These are phyloP conservation scores for Bombylius major DNA, from an alignment of 2,888 invertebrate genomes.

Conservation along the genomic window DNA sequence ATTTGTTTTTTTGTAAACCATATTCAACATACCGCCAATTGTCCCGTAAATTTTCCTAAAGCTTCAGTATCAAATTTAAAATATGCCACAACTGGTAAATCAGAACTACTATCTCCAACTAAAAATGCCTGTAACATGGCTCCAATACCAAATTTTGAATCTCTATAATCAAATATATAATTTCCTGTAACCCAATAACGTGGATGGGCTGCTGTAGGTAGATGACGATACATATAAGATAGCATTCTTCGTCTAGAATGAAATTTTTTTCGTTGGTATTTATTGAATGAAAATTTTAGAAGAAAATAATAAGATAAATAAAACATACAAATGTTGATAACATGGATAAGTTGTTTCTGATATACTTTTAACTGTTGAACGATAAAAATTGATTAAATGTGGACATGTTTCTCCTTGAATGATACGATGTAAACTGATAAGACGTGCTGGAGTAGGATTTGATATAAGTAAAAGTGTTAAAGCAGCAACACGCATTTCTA, in stretches of 20 bases:
- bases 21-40: slow-evolving; percentile 37
- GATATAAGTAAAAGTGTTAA: slow-evolving; percentile 51
- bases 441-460: slow-evolving; percentile 49
- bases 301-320: neutral
- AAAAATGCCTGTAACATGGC: slow-evolving; percentile 47
- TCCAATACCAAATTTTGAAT: slow-evolving; percentile 46
- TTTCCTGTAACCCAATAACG: slow-evolving; percentile 58
- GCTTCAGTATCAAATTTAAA: slow-evolving; percentile 45
- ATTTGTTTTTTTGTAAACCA: neutral
- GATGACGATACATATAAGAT: slow-evolving; percentile 50
- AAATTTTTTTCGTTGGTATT: neutral
- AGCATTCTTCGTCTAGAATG: slow-evolving; percentile 47
- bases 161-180: slow-evolving; percentile 56
- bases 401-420: slow-evolving; percentile 47
- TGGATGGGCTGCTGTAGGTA: slow-evolving; percentile 42
- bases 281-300: neutral
- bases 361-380: slow-evolving; percentile 54
- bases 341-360: slow-evolving; percentile 54
- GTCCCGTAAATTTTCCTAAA: slow-evolving; percentile 44
- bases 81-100: slow-evolving; percentile 50
- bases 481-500: slow-evolving; percentile 54
- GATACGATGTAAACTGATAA: slow-evolving; percentile 55
- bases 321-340: slow-evolving; percentile 51
- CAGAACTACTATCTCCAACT: slow-evolving; percentile 51
- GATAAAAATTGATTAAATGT: slow-evolving; percentile 58